Conservation (phyloP, 2,797 vertebrate species). For the Hoplostethus atlanticus region DNA sequence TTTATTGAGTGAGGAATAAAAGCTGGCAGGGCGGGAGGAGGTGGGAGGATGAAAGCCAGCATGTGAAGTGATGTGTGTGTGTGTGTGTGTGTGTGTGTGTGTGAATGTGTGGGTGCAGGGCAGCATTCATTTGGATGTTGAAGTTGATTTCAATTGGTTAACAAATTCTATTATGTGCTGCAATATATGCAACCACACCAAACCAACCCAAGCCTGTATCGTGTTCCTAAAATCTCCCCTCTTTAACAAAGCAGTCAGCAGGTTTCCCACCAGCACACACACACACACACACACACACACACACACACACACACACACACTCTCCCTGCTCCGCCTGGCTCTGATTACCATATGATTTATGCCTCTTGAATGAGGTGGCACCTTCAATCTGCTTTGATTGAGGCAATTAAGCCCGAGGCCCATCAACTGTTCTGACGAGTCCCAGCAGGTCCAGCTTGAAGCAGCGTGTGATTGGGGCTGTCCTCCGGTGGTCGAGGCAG, state of each 20-base stretch:
- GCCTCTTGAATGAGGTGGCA: conserved; percentile 58
- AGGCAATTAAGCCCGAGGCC: conserved; percentile 69
- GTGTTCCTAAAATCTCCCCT: conserved; percentile 16
- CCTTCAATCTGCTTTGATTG: conserved; percentile 64
- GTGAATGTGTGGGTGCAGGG: background rate
- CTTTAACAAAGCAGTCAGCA: conserved; percentile 22
- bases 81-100: conserved; percentile 5
- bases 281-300: background rate
- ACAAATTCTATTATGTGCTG: conserved; percentile 3
- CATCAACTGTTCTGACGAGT: conserved; percentile 63
- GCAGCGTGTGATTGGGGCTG: conserved; percentile 19
- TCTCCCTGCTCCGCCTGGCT: background rate
- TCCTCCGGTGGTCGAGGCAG: background rate
- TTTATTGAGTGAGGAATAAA: conserved; percentile 31
- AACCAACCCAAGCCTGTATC: conserved; percentile 2
- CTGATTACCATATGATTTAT: conserved; percentile 71
- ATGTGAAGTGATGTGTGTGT: conserved; percentile 28
- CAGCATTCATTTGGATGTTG: conserved; percentile 1
- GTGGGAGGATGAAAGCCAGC: conserved; percentile 25
- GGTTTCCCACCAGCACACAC: conserved; percentile 23
- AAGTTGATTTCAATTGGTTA: conserved; percentile 13
- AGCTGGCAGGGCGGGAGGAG: conserved; percentile 2
- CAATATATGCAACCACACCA: conserved; percentile 17
- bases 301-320: conserved; percentile 4
- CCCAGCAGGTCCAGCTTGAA: conserved; percentile 30